phyloP scores from a whole-genome alignment of 2,113 vertebrate genomes.

The Gnathonemus echidnorhynchus region DNA sequence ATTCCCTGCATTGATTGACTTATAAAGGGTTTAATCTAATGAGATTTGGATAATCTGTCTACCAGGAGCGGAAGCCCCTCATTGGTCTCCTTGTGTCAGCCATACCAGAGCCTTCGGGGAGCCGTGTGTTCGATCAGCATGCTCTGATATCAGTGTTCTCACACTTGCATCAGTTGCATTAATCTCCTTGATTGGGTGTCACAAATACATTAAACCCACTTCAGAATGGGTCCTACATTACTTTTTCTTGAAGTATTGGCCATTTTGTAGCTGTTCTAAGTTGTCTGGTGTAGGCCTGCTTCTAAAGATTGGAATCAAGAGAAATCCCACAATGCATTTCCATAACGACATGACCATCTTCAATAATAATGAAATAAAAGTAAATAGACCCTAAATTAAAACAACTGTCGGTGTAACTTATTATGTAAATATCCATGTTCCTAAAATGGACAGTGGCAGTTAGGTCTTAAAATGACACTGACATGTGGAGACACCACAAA shows the following conservation, averaged over 20 bases:
- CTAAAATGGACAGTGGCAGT: neutral
- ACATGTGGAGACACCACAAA: neutral
- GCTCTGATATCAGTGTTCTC: neutral
- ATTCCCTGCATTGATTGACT: slow-evolving; percentile 17
- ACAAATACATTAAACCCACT: neutral
- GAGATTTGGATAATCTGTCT: slow-evolving; percentile 3
- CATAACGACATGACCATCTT: neutral
- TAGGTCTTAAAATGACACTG: neutral
- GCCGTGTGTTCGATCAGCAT: neutral
- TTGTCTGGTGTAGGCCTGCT: neutral
- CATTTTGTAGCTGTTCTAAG: neutral
- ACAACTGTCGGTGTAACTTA: neutral
- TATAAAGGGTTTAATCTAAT: slow-evolving; percentile 23
- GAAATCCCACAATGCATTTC: neutral
- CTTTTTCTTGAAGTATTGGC: neutral
- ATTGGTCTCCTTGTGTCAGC: neutral
- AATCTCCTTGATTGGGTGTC: neutral
- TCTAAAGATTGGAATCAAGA: neutral
- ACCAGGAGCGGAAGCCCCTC: neutral
- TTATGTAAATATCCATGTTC: neutral
- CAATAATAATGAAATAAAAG: neutral
- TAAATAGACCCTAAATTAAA: neutral
- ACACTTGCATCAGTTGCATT: neutral
- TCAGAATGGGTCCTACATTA: neutral
- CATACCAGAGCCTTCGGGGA: neutral